Conservation (phyloP, 2,888 invertebrate genomes). For the Phragmatobia fuliginosa region DNA sequence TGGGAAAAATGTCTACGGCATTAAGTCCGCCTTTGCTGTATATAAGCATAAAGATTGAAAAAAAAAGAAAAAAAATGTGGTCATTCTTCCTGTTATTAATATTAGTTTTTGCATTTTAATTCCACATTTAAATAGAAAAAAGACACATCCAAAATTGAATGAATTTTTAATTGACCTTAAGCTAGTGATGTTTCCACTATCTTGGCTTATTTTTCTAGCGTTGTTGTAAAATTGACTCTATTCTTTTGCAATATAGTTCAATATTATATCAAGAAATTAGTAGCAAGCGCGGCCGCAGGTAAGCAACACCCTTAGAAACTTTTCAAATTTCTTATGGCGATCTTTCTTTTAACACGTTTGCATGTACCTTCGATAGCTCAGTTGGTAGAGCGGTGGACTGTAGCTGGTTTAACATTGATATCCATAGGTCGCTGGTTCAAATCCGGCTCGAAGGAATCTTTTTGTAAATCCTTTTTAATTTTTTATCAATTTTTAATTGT, state of each 20-base stretch:
- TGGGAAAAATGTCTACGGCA: too few relatives aligned
- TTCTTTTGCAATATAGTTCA: neutral
- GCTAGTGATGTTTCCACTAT: neutral
- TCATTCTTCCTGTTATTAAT: too few relatives aligned
- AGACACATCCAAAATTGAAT: neutral
- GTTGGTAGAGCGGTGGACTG: slow-evolving; percentile 87
- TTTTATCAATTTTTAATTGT: too few relatives aligned
- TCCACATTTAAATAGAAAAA: too few relatives aligned
- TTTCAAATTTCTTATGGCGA: neutral
- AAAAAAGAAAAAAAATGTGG: too few relatives aligned
- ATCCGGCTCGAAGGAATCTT: slow-evolving; percentile 86
- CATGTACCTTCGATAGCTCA: slow-evolving; percentile 83
- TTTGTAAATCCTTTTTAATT: neutral
- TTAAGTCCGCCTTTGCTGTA: too few relatives aligned
- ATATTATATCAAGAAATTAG: neutral
- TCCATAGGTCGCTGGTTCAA: slow-evolving; percentile 89
- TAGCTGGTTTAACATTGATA: slow-evolving; percentile 66
- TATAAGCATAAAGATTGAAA: too few relatives aligned
- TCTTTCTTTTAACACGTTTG: neutral
- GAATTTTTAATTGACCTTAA: too few relatives aligned
- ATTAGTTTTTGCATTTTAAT: too few relatives aligned
- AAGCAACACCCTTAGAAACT: neutral
- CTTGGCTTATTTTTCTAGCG: neutral
- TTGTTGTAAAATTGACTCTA: neutral
- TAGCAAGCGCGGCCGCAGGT: neutral